Evolutionary conservation across 1,140 invertebrate species (phyloP), one percentile per base, ranked within the genome.

Genomic region (Agrypnia vestita): DNA sequence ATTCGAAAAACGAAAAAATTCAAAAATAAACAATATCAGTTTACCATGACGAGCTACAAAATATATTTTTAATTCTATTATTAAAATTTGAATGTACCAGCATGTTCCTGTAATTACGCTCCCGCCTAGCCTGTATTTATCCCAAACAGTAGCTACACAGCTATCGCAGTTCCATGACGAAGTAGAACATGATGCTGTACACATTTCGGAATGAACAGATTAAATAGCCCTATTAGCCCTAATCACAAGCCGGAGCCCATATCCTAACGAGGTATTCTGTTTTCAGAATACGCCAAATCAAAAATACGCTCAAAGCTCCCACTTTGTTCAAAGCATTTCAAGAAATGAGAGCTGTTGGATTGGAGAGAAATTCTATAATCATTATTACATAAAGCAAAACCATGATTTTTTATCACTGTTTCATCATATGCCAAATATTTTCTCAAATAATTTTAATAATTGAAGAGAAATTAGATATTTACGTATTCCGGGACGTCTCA

Each of bases 161-260:
- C 21, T 10, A 43, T 44, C 67, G 9, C 43, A 47, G 15, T 49
- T 71, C 46, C 43, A 71, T 49, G 43, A 49, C 21, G 10, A 21
- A 71, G 46, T 21, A 13, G 46, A 71, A 71, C 46, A 49, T 7
- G 67, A 71, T 4, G n/a, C 43, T 49, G 43, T 71, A 21, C 61
- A 64, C 25, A 64, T 49, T 49, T 46, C n/a, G 67, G 43, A 49
- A 71, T 49, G 67, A 46, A 49, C 67, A 49, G 67, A 71, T 71
- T 71, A 71, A 71, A 71, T 71, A 49, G 46, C 17, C 67, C 67
- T 47, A 71, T 71, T 71, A 71, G 67, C 46, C 67, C 35, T 71
- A 71, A 71, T 71, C 17, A 71, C 67, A 49, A 46, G 67, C 67
- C 67, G 43, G 19, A 25, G 19, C 35, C 67, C 46, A 71, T 71